These are phyloP conservation scores for Uromys caudimaculatus DNA, from an alignment of 2,797 vertebrate genomes.

Conservation along the genomic window DNA sequence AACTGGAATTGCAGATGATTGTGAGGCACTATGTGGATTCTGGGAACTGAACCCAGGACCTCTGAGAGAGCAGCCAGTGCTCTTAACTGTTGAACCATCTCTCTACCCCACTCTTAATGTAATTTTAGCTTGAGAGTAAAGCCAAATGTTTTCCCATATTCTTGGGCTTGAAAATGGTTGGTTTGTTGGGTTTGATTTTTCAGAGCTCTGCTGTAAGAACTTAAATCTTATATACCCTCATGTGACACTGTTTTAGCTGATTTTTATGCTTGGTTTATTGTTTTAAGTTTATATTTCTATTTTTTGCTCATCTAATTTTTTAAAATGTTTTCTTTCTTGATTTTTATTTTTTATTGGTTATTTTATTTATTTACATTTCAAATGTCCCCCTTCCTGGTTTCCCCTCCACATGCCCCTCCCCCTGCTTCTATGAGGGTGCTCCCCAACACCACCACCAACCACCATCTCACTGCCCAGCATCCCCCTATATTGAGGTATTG, in stretches of 20 bases:
- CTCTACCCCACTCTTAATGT: constrained; percentile 67
- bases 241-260: constrained; percentile 66
- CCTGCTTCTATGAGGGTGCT: too few species aligned
- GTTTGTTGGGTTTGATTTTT: constrained; percentile 90
- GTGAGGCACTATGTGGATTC: neutral
- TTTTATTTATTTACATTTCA: neutral
- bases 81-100: neutral
- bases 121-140: constrained; percentile 87
- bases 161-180: constrained; percentile 89
- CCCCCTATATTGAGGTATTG: too few species aligned
- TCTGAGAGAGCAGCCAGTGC: neutral
- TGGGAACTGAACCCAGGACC: neutral
- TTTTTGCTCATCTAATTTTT: too few species aligned
- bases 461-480: too few species aligned
- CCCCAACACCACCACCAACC: too few species aligned
- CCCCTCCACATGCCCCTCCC: too few species aligned
- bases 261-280: constrained; percentile 86
- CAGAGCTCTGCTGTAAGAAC: constrained; percentile 90
- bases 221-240: constrained; percentile 77
- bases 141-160: constrained; percentile 86
- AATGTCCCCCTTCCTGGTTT: too few species aligned
- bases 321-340: too few species aligned
- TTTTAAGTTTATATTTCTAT: neutral
- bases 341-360: too few species aligned
- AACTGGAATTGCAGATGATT: too few species aligned